These are phyloP conservation scores for Cephonodes hylas DNA, from an alignment of 2,888 invertebrate species.

Conservation along the genomic window DNA sequence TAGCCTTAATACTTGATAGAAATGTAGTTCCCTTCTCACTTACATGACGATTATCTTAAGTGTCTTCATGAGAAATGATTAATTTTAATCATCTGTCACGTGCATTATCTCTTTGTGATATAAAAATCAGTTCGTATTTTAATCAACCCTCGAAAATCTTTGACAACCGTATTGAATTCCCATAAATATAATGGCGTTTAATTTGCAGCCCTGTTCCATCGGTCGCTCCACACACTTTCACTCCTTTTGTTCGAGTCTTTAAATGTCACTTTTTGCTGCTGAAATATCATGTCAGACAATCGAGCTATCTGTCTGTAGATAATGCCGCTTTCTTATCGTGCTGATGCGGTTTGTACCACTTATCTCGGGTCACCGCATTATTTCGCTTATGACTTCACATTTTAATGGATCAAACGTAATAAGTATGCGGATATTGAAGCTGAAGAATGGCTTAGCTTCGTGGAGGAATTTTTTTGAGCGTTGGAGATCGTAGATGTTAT, in stretches of 20 bases:
- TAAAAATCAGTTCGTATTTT: not conserved
- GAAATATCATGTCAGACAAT: conserved; percentile 57
- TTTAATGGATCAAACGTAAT: not conserved
- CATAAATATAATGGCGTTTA: not conserved
- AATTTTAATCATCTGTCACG: no score
- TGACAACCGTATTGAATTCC: not conserved
- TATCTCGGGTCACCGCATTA: conserved; percentile 35
- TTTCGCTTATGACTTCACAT: conserved; percentile 9
- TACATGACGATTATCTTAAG: no score
- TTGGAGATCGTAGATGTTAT: not conserved
- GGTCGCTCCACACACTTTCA: conserved; percentile 50
- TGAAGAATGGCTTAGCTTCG: not conserved
- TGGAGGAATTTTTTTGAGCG: not conserved
- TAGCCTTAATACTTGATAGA: no score
- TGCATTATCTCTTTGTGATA: no score
- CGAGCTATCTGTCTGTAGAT: conserved; percentile 51
- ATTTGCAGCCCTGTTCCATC: conserved; percentile 2
- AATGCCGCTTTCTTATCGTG: conserved; percentile 58
- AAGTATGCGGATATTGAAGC: not conserved
- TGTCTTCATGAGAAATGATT: no score
- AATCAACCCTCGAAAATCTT: not conserved
- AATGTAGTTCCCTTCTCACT: no score
- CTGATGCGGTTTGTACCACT: conserved; percentile 43
- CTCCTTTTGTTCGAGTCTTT: conserved; percentile 63
- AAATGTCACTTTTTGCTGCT: conserved; percentile 56